These are phyloP conservation scores for Pipistrellus kuhlii DNA, from an alignment of 2,797 vertebrate species.

Conservation along the genomic window DNA sequence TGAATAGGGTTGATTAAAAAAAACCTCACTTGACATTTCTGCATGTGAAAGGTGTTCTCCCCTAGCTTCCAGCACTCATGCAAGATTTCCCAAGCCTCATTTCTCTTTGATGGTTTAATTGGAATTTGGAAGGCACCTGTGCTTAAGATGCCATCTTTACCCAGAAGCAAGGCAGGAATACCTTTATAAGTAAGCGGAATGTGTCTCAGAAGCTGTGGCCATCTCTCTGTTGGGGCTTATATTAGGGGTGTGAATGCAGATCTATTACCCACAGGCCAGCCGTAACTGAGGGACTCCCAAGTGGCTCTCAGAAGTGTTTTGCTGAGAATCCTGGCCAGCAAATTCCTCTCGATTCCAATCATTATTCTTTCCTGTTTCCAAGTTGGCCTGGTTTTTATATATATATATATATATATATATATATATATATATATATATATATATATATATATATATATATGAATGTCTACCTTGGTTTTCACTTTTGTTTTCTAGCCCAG, in stretches of 20 bases:
- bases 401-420: not conserved
- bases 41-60: not conserved
- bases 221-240: not conserved
- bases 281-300: not conserved
- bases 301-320: not conserved
- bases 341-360: not conserved
- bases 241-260: not conserved
- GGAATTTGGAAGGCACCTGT: not conserved
- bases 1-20: not conserved
- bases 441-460: not conserved
- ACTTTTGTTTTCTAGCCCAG: not conserved
- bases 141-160: not conserved
- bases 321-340: not conserved
- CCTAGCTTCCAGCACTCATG: not conserved
- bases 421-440: not conserved
- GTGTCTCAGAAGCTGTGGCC: not conserved
- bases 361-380: not conserved
- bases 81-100: not conserved
- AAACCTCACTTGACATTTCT: not conserved
- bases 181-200: not conserved
- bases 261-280: too few relatives aligned
- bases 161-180: not conserved
- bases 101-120: not conserved
- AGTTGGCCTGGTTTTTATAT: not conserved
- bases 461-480: not conserved